These are phyloP conservation scores for Myopa testacea DNA, from an alignment of 2,888 invertebrate genomes.

Conservation along the genomic window DNA sequence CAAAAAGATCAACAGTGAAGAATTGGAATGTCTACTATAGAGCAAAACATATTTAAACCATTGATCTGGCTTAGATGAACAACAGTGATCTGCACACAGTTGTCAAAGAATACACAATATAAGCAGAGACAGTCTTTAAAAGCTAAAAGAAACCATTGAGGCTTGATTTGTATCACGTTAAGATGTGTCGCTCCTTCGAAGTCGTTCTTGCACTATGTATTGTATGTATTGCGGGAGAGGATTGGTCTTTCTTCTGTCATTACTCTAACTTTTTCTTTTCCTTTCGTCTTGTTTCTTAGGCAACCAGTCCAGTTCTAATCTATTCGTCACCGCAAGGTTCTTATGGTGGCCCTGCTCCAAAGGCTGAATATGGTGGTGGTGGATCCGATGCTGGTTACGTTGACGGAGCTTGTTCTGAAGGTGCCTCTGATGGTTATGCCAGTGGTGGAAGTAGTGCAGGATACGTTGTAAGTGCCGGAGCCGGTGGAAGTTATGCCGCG, in stretches of 20 bases:
- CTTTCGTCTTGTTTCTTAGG: slow-evolving; percentile 39
- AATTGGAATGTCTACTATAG: slow-evolving; percentile 30
- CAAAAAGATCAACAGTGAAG: slow-evolving; percentile 25
- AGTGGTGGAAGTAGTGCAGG: background rate
- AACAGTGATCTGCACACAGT: slow-evolving; percentile 58
- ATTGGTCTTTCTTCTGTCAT: too few relatives aligned
- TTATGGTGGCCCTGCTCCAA: too few relatives aligned
- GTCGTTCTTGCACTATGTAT: slow-evolving; percentile 59
- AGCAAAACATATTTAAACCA: slow-evolving; percentile 61
- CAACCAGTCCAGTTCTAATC: slow-evolving; percentile 45
- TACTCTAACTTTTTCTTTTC: too few relatives aligned
- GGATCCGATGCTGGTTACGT: background rate
- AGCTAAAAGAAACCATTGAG: slow-evolving; percentile 18
- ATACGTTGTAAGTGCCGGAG: background rate
- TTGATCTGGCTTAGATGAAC: slow-evolving; percentile 51
- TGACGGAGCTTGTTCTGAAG: too few relatives aligned
- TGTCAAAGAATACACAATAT: slow-evolving; percentile 51
- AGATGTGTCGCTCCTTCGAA: slow-evolving; percentile 58
- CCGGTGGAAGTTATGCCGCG: background rate
- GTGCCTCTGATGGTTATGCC: background rate
- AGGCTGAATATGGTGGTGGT: background rate
- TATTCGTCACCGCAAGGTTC: slow-evolving; percentile 26
- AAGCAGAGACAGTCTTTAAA: slow-evolving; percentile 35
- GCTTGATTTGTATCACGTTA: slow-evolving; percentile 44
- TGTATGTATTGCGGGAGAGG: slow-evolving; percentile 53